These are phyloP conservation scores for Chelonus formosanus DNA, from an alignment of 2,888 invertebrate genomes.

Conservation along the genomic window DNA sequence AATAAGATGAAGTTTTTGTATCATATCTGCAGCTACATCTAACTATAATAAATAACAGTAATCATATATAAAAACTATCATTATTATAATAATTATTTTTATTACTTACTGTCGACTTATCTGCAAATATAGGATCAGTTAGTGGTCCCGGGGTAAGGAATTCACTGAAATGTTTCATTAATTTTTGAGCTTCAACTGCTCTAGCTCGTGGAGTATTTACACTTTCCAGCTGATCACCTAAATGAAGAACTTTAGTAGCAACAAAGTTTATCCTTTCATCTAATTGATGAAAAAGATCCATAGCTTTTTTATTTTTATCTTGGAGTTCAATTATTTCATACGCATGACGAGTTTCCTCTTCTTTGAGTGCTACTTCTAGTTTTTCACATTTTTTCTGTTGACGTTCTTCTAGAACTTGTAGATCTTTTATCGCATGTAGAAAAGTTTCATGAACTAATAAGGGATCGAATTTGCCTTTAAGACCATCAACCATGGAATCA, in stretches of 20 bases:
- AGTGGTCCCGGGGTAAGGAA: conserved; percentile 88
- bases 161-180: conserved; percentile 91
- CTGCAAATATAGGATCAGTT: conserved; percentile 86
- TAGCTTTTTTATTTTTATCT: conserved; percentile 87
- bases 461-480: conserved; percentile 83
- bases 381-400: conserved; percentile 87
- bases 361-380: conserved; percentile 81
- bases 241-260: conserved; percentile 95
- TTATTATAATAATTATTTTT: too few species aligned
- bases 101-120: conserved; percentile 75
- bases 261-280: conserved; percentile 97
- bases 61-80: too few species aligned
- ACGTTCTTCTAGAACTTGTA: conserved; percentile 80
- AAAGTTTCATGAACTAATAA: conserved; percentile 90
- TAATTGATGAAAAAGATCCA: conserved; percentile 87
- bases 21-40: conserved; percentile 95
- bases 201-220: conserved; percentile 94
- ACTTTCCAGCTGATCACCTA: conserved; percentile 98
- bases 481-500: conserved; percentile 72
- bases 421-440: conserved; percentile 88
- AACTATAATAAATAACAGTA: conserved; percentile 68
- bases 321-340: conserved; percentile 83
- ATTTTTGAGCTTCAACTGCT: conserved; percentile 92
- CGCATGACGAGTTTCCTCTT: conserved; percentile 86
- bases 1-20: conserved; percentile 94